Base-by-base conservation (phyloP, 1,140 invertebrate genomes). In the Teleogryllus occipitalis region DNA sequence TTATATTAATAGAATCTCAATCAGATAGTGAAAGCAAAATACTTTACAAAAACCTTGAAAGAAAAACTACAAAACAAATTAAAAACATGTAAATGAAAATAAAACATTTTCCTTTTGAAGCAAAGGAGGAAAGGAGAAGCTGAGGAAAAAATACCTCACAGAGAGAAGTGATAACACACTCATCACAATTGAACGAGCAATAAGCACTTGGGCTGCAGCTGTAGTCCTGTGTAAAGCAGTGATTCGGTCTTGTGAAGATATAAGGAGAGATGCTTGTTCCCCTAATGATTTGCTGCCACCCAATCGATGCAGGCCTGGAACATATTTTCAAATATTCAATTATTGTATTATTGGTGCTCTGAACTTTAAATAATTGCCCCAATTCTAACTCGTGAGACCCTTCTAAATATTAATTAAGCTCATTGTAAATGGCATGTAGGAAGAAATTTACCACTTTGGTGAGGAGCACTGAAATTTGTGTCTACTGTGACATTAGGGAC, bases 101-200 rank as follows among this genome's bases (percentile, higher is more conserved):
- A 18, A 65, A 65, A 2, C 7, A 65, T 14, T 65, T 18, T 14
- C 54, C 3, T 65, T 18, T 7, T 65, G 7, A 65, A 65, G 54
- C 54, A 65, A 65, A 65, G 18, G 46, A 12, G 8, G 10, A 21
- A n/a, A 79, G 49, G 18, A 49, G 8, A 15, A 22, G 22, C 8
- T 18, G 39, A 76, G 81, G 78, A 83, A 83, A 10, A 83, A 81
- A 82, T 81, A 89, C 86, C 87, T 90, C 22, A 88, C 84, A 39
- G 89, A 89, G 7, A 92, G 84, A 7, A 90, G 84, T 3, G 88
- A 87, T 0, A 92, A 84, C 7, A 88, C 86, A 80, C 88, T 87
- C 81, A 91, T 87, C 10, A 91, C 86, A 8, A 91, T 86, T 73
- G 86, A 86, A 27, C 91, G 84, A 8, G 89, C 88, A 65, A 91